Percentiles rank a stretch among this genome's conserved stretches.
Evolutionary conservation across 2,888 invertebrate species (phyloP).

Genomic region (Sarcophaga rosellei): DNA sequence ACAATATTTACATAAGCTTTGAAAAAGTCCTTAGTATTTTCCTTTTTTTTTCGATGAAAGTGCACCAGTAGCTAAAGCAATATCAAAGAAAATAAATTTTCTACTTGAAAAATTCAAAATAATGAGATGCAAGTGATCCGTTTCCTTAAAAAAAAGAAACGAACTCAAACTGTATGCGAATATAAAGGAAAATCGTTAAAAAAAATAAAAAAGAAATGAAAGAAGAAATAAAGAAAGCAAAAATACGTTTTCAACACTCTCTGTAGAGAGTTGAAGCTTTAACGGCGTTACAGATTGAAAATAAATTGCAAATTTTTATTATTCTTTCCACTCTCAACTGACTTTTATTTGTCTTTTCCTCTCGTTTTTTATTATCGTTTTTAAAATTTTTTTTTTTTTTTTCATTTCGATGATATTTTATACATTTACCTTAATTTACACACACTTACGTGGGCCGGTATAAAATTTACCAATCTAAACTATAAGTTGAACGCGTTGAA

Average conservation of each 20-base stretch:
- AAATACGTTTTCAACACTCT: slow-evolving; percentile 2
- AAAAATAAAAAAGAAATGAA: too few relatives aligned
- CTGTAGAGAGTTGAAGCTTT: background rate
- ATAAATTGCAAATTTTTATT: slow-evolving; percentile 8
- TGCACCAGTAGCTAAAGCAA: background rate
- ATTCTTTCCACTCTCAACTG: background rate
- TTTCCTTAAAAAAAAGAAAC: slow-evolving; percentile 47
- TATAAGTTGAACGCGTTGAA: too few relatives aligned
- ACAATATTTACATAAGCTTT: background rate
- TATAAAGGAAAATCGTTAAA: background rate
- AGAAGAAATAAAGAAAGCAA: background rate
- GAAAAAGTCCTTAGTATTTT: background rate
- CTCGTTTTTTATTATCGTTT: background rate
- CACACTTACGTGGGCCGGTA: too few relatives aligned
- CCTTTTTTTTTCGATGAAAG: too few relatives aligned
- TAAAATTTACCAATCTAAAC: too few relatives aligned
- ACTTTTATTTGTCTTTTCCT: too few relatives aligned
- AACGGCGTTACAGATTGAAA: slow-evolving; percentile 1
- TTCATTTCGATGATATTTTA: too few relatives aligned
- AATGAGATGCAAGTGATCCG: slow-evolving; percentile 71
- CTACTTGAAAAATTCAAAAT: slow-evolving; percentile 58
- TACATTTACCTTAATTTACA: too few relatives aligned
- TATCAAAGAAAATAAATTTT: slow-evolving; percentile 23
- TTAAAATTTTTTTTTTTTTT: background rate
- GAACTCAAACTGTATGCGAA: background rate